phyloP scores from a whole-genome alignment of 2,888 invertebrate genomes.

The Rhingia campestris region DNA sequence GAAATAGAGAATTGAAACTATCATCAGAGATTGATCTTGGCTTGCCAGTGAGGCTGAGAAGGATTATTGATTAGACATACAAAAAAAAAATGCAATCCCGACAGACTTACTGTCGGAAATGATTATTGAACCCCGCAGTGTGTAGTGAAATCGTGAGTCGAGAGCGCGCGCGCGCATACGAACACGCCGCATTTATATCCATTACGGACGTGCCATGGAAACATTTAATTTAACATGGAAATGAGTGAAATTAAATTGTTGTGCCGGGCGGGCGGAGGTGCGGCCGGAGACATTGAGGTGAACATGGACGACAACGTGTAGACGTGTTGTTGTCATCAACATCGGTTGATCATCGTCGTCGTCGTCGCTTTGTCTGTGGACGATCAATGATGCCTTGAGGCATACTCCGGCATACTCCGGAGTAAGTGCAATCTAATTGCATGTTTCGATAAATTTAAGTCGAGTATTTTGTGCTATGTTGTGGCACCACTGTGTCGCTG shows the following conservation, averaged over 20 bases:
- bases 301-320: constrained; percentile 56
- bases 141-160: constrained; percentile 48
- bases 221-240: constrained; percentile 55
- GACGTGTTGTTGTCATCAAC: constrained; percentile 66
- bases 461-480: constrained; percentile 18
- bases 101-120: constrained; percentile 59
- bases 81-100: constrained; percentile 16
- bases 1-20: constrained; percentile 67
- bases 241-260: constrained; percentile 64
- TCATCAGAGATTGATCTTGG: constrained; percentile 33
- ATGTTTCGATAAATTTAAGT: constrained; percentile 60
- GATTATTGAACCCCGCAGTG: constrained; percentile 38
- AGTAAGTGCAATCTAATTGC: constrained; percentile 70
- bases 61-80: background rate
- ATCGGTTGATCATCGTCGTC: constrained; percentile 35
- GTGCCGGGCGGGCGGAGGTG: constrained; percentile 4
- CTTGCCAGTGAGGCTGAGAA: constrained; percentile 1
- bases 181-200: constrained; percentile 48
- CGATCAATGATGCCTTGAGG: constrained; percentile 36
- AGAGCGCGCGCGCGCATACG: constrained; percentile 31
- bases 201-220: constrained; percentile 48
- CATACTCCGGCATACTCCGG: constrained; percentile 6
- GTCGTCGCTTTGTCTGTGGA: constrained; percentile 35
- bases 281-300: constrained; percentile 5
- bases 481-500: constrained; percentile 34